phyloP scores from a whole-genome alignment of 1,140 invertebrate genomes.

The Lepidurus packardi region DNA sequence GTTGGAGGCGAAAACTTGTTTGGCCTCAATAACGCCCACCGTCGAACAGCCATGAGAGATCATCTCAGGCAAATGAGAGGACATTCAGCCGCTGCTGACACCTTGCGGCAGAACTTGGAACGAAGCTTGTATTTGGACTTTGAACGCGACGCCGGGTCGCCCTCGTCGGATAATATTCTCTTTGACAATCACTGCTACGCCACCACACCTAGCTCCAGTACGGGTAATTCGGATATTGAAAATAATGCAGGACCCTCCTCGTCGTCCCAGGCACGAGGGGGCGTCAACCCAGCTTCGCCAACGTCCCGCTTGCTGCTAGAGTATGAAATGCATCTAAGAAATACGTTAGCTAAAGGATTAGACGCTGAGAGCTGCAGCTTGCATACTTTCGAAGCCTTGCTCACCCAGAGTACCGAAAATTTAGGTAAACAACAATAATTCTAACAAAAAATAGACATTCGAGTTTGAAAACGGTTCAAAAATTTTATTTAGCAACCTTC shows the following conservation, averaged over 20 bases:
- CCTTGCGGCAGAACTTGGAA: slow-evolving; percentile 44
- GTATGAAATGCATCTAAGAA: slow-evolving; percentile 90
- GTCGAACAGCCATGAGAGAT: slow-evolving; percentile 30
- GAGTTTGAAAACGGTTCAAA: too few species aligned
- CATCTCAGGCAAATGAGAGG: neutral
- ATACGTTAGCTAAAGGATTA: slow-evolving; percentile 89
- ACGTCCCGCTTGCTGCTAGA: slow-evolving; percentile 79
- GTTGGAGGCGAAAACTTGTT: slow-evolving; percentile 37
- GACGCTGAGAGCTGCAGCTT: slow-evolving; percentile 89
- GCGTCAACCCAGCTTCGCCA: slow-evolving; percentile 55
- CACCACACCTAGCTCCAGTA: slow-evolving; percentile 76
- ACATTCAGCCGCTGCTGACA: slow-evolving; percentile 26
- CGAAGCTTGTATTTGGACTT: slow-evolving; percentile 72
- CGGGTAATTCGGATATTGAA: slow-evolving; percentile 80
- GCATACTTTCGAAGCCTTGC: slow-evolving; percentile 84
- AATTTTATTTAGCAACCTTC: too few species aligned
- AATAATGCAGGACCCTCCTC: slow-evolving; percentile 13
- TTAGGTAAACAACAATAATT: slow-evolving; percentile 51
- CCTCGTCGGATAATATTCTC: slow-evolving; percentile 83
- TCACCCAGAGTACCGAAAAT: slow-evolving; percentile 92
- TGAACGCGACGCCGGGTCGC: slow-evolving; percentile 69
- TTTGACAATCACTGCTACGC: slow-evolving; percentile 91
- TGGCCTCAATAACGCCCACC: slow-evolving; percentile 25
- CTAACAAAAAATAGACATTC: too few species aligned
- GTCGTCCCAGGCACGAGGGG: neutral